Evolutionary conservation across 2,797 vertebrate genomes (phyloP).

Genomic region (Coracias cyanogaster): DNA sequence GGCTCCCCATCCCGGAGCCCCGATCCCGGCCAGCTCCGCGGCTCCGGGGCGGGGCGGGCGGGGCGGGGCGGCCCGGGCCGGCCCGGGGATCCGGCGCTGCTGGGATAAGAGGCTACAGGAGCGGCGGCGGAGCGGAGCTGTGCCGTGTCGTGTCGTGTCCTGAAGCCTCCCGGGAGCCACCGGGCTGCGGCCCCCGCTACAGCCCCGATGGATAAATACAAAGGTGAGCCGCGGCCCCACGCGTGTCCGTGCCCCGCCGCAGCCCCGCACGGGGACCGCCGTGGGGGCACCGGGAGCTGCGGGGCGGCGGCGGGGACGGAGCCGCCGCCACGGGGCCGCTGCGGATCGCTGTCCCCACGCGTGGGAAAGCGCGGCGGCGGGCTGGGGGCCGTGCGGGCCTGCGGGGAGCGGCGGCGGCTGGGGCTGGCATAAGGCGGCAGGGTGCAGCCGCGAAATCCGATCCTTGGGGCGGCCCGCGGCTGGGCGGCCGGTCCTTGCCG

Average conservation of each 20-base stretch:
- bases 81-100: neutral
- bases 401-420: too few relatives aligned
- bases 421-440: too few relatives aligned
- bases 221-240: neutral
- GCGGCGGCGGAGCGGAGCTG: neutral
- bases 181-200: neutral
- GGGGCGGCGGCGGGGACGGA: neutral
- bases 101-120: neutral
- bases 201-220: conserved; percentile 38
- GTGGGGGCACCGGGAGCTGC: neutral
- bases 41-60: neutral
- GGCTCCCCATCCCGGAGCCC: neutral
- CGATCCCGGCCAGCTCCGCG: neutral
- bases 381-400: too few relatives aligned
- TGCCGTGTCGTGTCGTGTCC: too few relatives aligned
- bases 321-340: rapidly evolving
- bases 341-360: neutral
- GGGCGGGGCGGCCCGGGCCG: neutral
- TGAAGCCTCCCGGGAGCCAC: neutral
- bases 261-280: neutral
- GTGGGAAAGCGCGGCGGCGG: neutral
- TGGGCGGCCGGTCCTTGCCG: too few relatives aligned
- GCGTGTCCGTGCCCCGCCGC: neutral
- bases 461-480: too few relatives aligned
- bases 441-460: too few relatives aligned